Base-by-base conservation (phyloP, 2,888 invertebrate genomes). In the Crocallis elinguaria region DNA sequence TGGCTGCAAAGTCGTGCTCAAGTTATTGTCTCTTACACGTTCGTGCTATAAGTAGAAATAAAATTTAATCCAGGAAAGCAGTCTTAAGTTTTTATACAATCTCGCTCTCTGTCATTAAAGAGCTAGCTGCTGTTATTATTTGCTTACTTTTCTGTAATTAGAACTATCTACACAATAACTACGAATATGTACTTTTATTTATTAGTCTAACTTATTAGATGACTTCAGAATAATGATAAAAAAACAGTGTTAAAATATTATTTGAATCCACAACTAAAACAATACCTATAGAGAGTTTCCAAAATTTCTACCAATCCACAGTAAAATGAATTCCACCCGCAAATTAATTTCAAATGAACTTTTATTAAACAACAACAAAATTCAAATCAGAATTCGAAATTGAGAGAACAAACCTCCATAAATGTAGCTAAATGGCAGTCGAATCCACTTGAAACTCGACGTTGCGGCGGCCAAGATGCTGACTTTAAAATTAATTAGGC, bases 401-500 rank as follows among this genome's bases (percentile, higher is more conserved):
- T 69, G 69, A 72, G 76, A 71, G 77, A 78, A 77, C 66, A 79
- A 67, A 71, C 73, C 71, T 71, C 66, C 67, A 73, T 71, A 71
- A 73, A 72, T 78, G 75, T 80, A 82, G 77, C 79, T 73, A 82
- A 83, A 88, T 86, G 79, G 75, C 71, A 80, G 82, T 78, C 69
- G 75, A 84, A 86, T 85, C 86, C 80, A 79, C 76, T 85, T 75
- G 75, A 77, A 84, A 84, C 76, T 82, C 80, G 76, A 82, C 79
- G 49, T 49, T 58, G 82, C 75, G 79, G 79, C 72, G 73, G 81
- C 75, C 67, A 75, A 79, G 82, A 86, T 77, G 79, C 79, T 73
- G 90, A 88, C 88, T 91, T 91, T 88, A 92, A 92, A 92, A 91
- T 92, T 92, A 91, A 92, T 92, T 91, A 92, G 83, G 85, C 86